Base-by-base conservation (phyloP, 2,888 invertebrate genomes). In the Prenolepis imparis region DNA sequence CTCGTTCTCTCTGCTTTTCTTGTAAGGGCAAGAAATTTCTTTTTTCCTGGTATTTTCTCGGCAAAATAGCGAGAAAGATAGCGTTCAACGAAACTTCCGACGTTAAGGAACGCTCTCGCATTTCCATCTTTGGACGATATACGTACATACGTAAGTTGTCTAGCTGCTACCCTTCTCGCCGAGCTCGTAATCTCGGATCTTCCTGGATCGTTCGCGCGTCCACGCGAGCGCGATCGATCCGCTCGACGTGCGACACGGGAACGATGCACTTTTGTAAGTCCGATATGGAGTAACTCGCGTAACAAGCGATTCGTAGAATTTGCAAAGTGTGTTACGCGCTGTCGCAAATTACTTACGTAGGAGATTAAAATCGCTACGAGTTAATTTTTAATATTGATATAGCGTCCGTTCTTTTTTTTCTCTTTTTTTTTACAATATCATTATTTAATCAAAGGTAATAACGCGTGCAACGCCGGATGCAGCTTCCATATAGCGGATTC, bases 341-440 rank as follows among this genome's bases (percentile, higher is more conserved):
- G 21, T 44, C 32, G 61, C 41, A 41, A 21, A 59, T 70, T 59
- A 57, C 44, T 78, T 78, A 70, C 41, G 57, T 75, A 78, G 41
- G n/a, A 44, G 36, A 78, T 59, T 44, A 21, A 72, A 59, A 72
- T 21, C 57, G 44, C 78, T 78, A 72, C 36, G 12, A 24, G n/a
- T 77, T 68, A 77, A 68, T 77, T 48, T 48, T 77, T 59, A 78
- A 78, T 72, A 59, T 57, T 59, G 18, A 59, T 67, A 72, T 8
- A 52, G 3, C 41, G 77, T n/a, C 24, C 39, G 68, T 24, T n/a
- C n/a, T 48, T 44, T 4, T 4, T 15, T 44, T 18, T 48, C 15
- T 15, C 4, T 3, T 12, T 3, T 44, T 15, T 28, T 70, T 70
- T 1, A 5, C 39, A 52, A 67, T 28, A 9, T 39, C 63, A 41